Evolutionary conservation across 2,888 invertebrate species (phyloP).

Genomic region (Hanleya hanleyi): DNA sequence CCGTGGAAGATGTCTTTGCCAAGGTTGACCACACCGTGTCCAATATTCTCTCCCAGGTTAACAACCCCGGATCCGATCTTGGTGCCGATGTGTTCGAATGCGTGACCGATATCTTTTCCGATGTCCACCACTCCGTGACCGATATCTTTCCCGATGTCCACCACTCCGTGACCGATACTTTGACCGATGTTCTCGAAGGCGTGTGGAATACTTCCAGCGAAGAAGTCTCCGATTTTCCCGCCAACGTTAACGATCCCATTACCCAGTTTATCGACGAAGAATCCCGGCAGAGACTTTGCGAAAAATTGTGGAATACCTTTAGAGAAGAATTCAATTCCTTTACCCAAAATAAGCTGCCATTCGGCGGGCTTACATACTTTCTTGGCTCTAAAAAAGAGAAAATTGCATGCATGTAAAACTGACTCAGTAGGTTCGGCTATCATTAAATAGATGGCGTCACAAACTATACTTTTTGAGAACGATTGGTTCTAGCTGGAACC

Average conservation of each 20-base stretch:
- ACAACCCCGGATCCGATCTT: conserved; percentile 13
- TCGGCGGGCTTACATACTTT: conserved; percentile 15
- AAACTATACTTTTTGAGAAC: too few species aligned
- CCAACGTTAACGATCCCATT: conserved; percentile 12
- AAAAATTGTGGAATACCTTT: conserved; percentile 18
- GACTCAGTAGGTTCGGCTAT: too few species aligned
- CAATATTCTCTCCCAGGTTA: too few species aligned
- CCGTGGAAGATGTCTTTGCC: conserved; percentile 6
- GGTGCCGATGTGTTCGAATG: too few species aligned
- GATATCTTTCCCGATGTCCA: conserved; percentile 15
- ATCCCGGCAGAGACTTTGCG: not conserved
- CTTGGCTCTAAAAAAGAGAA: conserved; percentile 15
- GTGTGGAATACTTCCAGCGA: not conserved
- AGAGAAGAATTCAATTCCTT: conserved; percentile 14
- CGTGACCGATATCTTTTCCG: conserved; percentile 10
- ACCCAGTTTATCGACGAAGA: conserved; percentile 14
- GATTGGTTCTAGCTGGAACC: too few species aligned
- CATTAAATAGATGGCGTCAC: too few species aligned
- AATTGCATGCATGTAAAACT: too few species aligned
- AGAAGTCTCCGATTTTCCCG: conserved; percentile 11
- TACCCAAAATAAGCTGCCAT: conserved; percentile 15
- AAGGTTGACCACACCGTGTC: conserved; percentile 2
- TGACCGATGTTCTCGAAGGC: conserved; percentile 1
- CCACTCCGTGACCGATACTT: not conserved
- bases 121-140: conserved; percentile 9